Base-by-base conservation (phyloP, 2,113 vertebrate species). In the Orientallactaga bullata region DNA sequence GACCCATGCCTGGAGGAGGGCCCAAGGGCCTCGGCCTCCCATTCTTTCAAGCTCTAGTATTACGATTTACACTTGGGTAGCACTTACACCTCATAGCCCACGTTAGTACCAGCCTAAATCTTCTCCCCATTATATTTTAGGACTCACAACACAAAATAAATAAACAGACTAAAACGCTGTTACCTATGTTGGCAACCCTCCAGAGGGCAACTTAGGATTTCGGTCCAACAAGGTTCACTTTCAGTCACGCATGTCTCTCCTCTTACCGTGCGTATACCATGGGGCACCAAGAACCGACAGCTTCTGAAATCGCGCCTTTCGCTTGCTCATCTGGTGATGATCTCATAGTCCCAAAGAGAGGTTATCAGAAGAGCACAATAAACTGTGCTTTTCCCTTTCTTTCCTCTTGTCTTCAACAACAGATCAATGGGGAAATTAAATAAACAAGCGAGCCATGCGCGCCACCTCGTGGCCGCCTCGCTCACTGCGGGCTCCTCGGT, bases 381-480 rank as follows among this genome's bases (percentile, higher is more conserved):
- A 96, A 91, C 89, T 69, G 77, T 68, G 88, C 42, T 83, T 95
- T 95, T 96, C 24, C 2, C 88, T 95, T 92, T 88, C 85, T 94
- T 96, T 95, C 82, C 85, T 94, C 93, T 91, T 58, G 69, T 68
- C 90, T 95, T 91, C 88, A 78, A 60, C 82, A 94, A 72, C 91
- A 71, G 80, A 94, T 93, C 95, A 94, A 82, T 73, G 83, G 39
- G 58, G 61, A 24, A 81, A 89, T 90, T 93, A 90, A 94, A 90
- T 88, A 96, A 90, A 89, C 95, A 92, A 87, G 93, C 39, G 93
- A 23, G 89, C 15, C 61, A 88, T 84, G 95, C 23, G 63, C 89
- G 94, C 98, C 98, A 87, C 39, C 97, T 96, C 95, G 97, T 93
- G 98, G 76, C 77, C 65, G n/a, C 90, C 2, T 0, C 74, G 37